Percentiles rank a stretch among this genome's conserved stretches.
These are phyloP conservation scores for Eilema sororculum DNA, from an alignment of 2,888 invertebrate species.

Conservation along the genomic window DNA sequence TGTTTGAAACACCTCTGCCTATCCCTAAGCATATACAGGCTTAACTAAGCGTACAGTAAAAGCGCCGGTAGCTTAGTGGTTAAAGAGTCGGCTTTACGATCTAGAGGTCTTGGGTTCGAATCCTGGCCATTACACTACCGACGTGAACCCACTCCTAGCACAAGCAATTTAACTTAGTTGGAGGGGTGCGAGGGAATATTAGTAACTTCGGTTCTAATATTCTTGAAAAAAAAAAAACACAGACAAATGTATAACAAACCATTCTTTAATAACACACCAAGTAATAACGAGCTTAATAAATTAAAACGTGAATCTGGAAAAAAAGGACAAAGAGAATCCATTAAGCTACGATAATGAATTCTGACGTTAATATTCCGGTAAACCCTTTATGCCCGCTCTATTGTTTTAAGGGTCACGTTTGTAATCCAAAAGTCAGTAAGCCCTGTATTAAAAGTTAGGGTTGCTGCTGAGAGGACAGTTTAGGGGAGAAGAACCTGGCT, in stretches of 20 bases:
- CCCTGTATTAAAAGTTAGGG: not conserved
- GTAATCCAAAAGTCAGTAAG: not conserved
- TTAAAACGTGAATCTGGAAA: not conserved
- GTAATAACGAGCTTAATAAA: not conserved
- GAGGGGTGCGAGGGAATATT: no score
- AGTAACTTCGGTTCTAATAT: no score
- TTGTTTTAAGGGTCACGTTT: not conserved
- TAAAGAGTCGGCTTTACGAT: no score
- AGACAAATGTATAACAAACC: not conserved
- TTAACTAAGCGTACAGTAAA: no score
- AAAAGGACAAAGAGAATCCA: not conserved
- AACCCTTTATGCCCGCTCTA: not conserved
- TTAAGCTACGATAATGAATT: not conserved
- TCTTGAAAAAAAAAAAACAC: no score
- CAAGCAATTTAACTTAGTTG: no score
- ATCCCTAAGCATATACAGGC: no score
- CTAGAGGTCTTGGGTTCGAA: no score
- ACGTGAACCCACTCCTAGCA: no score
- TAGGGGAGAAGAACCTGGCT: not conserved
- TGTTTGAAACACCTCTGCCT: no score
- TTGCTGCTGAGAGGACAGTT: not conserved
- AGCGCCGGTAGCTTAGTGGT: no score
- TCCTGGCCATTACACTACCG: no score
- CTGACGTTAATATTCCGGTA: not conserved
- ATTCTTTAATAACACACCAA: not conserved